phyloP scores from a whole-genome alignment of 2,113 vertebrate species.

The Scomber japonicus region DNA sequence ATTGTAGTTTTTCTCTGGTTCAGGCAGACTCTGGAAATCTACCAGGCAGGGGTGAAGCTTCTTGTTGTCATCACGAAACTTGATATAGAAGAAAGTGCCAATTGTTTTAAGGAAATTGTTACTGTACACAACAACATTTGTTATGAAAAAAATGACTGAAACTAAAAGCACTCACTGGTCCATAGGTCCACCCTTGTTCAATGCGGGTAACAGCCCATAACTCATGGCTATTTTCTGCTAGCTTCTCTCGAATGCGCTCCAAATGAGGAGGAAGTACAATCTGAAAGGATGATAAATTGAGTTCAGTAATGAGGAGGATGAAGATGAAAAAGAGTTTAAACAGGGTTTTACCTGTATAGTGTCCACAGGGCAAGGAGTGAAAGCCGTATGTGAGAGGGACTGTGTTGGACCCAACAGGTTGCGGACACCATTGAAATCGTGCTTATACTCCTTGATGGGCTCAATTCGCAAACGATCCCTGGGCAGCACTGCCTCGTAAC shows the following conservation, averaged over 20 bases:
- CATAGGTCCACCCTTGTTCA: conserved; percentile 97
- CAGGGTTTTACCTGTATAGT: conserved; percentile 89
- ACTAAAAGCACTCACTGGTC: conserved; percentile 83
- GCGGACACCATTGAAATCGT: conserved; percentile 86
- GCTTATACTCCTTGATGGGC: conserved; percentile 93
- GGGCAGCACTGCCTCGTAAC: conserved; percentile 91
- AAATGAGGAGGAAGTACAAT: conserved; percentile 96
- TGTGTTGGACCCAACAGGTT: conserved; percentile 93
- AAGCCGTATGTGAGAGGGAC: conserved; percentile 91
- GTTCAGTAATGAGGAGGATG: neutral
- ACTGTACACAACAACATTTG: neutral
- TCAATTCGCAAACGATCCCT: conserved; percentile 90
- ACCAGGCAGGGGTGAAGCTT: conserved; percentile 93
- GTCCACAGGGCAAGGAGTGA: conserved; percentile 93
- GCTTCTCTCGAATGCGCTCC: conserved; percentile 95
- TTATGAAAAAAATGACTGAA: neutral
- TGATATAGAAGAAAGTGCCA: conserved; percentile 17
- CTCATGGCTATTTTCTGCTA: conserved; percentile 98
- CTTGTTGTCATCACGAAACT: conserved; percentile 95
- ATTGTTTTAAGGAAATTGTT: neutral
- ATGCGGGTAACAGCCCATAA: conserved; percentile 98
- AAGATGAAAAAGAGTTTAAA: neutral
- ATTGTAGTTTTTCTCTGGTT: conserved; percentile 94
- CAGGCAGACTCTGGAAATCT: conserved; percentile 91
- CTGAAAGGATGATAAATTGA: conserved; percentile 77